phyloP scores from a whole-genome alignment of 2,797 vertebrate species.

The Sebastiscus tertius region DNA sequence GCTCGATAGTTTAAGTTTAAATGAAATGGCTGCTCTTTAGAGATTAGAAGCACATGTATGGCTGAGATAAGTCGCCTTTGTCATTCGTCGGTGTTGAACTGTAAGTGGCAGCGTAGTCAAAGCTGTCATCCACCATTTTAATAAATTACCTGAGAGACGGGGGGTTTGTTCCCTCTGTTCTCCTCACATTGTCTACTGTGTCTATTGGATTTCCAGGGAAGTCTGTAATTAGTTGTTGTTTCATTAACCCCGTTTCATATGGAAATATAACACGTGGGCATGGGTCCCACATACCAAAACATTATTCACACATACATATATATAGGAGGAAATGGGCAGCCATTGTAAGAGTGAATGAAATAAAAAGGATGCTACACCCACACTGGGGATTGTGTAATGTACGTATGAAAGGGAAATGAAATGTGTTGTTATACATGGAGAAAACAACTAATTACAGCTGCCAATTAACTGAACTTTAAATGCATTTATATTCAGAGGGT shows the following conservation, averaged over 20 bases:
- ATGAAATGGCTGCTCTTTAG: slow-evolving; percentile 41
- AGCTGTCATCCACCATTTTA: slow-evolving; percentile 87
- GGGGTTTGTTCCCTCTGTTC: slow-evolving; percentile 58
- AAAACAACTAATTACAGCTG: slow-evolving; percentile 27
- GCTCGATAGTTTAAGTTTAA: slow-evolving; percentile 14
- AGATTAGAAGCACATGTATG: slow-evolving; percentile 62
- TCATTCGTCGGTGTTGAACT: slow-evolving; percentile 77
- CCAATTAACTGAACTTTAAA: slow-evolving; percentile 41
- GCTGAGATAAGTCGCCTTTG: slow-evolving; percentile 61
- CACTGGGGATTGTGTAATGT: slow-evolving; percentile 16
- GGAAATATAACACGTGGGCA: slow-evolving; percentile 45
- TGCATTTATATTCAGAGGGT: slow-evolving; percentile 26
- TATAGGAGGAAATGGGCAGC: background rate
- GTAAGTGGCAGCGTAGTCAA: slow-evolving; percentile 85
- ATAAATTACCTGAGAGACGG: slow-evolving; percentile 88
- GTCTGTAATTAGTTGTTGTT: slow-evolving; percentile 63
- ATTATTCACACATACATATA: background rate
- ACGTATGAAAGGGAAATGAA: slow-evolving; percentile 19
- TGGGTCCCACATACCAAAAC: slow-evolving; percentile 9
- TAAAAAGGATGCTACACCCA: slow-evolving; percentile 2
- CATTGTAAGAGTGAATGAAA: slow-evolving; percentile 22
- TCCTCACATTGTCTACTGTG: slow-evolving; percentile 54
- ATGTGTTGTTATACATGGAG: slow-evolving; percentile 4
- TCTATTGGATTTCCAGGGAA: slow-evolving; percentile 38
- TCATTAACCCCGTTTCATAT: slow-evolving; percentile 62